Evolutionary conservation across 2,113 vertebrate species (phyloP), one percentile per base, ranked within the genome.

Genomic region (Alethe castanea): DNA sequence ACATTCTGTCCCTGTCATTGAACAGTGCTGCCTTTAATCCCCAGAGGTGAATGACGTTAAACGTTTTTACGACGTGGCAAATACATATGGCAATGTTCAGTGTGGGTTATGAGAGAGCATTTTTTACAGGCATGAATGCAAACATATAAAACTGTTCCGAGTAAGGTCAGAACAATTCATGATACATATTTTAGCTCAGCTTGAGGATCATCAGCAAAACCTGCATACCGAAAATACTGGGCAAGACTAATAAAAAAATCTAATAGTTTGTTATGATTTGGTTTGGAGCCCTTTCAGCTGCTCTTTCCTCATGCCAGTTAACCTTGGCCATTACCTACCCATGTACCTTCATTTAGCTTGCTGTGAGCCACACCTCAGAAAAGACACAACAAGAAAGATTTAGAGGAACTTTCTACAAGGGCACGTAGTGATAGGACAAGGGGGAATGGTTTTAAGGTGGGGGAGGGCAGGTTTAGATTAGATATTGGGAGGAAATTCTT

Each of bases 201-300:
- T 84, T 88, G 50, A 89, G 83, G 36, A 70, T 69, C 62, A 72
- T 77, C 77, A 62, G 74, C 40, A 94, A 92, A 94, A 93, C 54
- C 19, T 60, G 40, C 31, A 6, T 33, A 45, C 4, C 64, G 85
- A 90, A 88, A 96, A 88, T 18, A 78, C 33, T 48, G 52, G 19
- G n/a, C 31, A 45, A 78, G 52, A 60, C 53, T 57, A 94, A 79
- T 92, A 91, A 91, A 92, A 92, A 90, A 45, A 18, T 31, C 16
- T 33, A 90, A 90, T 40, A 31, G 50, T 82, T 92, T 73, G 56
- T 81, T 83, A 74, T 62, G n/a, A 69, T 78, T 93, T 82, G n/a
- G 14, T 93, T 88, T 92, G 72, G 50, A 85, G 54, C 15, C 15
- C 13, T 67, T 81, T 50, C 60, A 73, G 48, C 64, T 91, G 44